Evolutionary conservation across 1,140 invertebrate genomes (phyloP).

Genomic region (Drosophila subpulchrella): DNA sequence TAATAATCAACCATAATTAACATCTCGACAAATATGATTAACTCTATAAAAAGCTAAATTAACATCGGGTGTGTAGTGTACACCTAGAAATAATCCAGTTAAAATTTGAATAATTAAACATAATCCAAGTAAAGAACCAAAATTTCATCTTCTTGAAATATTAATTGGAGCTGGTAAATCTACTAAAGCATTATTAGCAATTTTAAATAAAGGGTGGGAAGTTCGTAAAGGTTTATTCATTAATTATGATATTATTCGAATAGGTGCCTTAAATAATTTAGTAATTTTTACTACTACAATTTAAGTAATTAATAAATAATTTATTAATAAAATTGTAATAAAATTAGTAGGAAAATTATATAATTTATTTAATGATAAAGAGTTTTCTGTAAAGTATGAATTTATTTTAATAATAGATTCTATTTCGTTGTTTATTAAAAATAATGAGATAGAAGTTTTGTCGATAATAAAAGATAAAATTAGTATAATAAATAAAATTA

Average conservation of each 20-base stretch:
- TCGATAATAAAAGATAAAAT: slow-evolving; percentile 42
- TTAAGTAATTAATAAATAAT: slow-evolving; percentile 86
- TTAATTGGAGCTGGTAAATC: slow-evolving; percentile 86
- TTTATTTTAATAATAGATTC: slow-evolving; percentile 38
- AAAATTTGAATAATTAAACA: slow-evolving; percentile 87
- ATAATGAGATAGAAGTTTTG: slow-evolving; percentile 26
- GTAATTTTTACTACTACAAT: slow-evolving; percentile 85
- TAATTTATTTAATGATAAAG: slow-evolving; percentile 68
- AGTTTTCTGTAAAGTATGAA: slow-evolving; percentile 52
- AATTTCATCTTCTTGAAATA: slow-evolving; percentile 84
- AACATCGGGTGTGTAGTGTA: no score
- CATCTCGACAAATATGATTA: no score
- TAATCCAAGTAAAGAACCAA: slow-evolving; percentile 85
- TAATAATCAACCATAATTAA: no score
- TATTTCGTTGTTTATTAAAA: slow-evolving; percentile 52
- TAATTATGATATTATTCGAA: slow-evolving; percentile 85
- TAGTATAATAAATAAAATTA: slow-evolving; percentile 19
- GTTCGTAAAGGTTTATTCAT: slow-evolving; percentile 84
- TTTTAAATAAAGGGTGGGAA: slow-evolving; percentile 36
- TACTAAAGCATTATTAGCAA: slow-evolving; percentile 86
- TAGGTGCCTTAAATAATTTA: slow-evolving; percentile 79
- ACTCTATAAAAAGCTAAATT: no score
- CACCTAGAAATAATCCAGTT: slow-evolving; percentile 77
- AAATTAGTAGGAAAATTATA: slow-evolving; percentile 84
- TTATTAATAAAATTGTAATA: slow-evolving; percentile 85